These are phyloP conservation scores for Apostichopus parvimensis DNA, from an alignment of 35 echinoderm and acorn worm genomes.

Conservation along the genomic window DNA sequence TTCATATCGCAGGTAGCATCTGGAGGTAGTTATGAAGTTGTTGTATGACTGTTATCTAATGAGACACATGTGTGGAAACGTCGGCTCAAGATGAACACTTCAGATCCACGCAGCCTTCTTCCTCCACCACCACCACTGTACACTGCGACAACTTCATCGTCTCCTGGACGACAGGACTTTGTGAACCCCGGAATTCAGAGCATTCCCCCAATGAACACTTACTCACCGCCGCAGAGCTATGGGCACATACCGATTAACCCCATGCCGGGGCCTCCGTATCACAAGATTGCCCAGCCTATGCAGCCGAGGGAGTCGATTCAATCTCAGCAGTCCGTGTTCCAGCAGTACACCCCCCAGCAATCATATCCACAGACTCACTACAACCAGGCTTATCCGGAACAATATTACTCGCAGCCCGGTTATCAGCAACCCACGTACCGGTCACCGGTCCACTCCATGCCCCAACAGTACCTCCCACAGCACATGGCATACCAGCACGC, in stretches of 20 bases:
- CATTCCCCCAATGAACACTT: constrained; percentile 44
- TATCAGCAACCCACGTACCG: constrained; percentile 59
- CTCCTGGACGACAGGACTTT: constrained; percentile 36
- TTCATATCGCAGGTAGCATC: background rate
- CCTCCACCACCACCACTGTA: constrained; percentile 81
- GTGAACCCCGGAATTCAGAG: constrained; percentile 44
- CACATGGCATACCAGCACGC: constrained; percentile 73
- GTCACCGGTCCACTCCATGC: constrained; percentile 50
- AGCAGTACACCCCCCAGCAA: constrained; percentile 67
- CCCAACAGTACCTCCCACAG: constrained; percentile 60
- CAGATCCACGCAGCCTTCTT: constrained; percentile 63
- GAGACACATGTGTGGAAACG: constrained; percentile 16
- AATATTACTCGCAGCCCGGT: constrained; percentile 62
- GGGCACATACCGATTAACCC: constrained; percentile 97
- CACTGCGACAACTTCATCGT: constrained; percentile 47
- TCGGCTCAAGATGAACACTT: constrained; percentile 69
- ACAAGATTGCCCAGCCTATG: constrained; percentile 97
- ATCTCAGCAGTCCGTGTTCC: constrained; percentile 64
- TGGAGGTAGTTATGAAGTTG: constrained; percentile 1
- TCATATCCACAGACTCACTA: constrained; percentile 64
- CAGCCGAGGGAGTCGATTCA: constrained; percentile 61
- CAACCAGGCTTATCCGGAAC: constrained; percentile 66
- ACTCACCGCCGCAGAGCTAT: constrained; percentile 61
- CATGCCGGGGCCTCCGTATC: constrained; percentile 81
- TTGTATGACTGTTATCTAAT: background rate